Conservation (phyloP, 2,888 invertebrate species). For the Norana najaformis region DNA sequence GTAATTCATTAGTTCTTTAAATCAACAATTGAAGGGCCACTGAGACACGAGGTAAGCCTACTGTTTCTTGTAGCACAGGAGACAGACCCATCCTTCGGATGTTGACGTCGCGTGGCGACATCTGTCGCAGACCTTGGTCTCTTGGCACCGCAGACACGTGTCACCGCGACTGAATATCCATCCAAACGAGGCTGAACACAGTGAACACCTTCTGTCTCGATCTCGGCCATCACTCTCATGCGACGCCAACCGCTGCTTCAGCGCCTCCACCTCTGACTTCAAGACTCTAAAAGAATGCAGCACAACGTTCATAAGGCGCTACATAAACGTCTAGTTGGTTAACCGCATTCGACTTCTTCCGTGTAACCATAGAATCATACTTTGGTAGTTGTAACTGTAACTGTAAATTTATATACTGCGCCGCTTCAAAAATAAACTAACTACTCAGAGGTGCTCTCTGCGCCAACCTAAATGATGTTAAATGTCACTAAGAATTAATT, state of each 20-base stretch:
- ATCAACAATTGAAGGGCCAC: too few species aligned
- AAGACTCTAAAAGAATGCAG: background rate
- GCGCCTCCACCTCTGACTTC: background rate
- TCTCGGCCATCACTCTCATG: background rate
- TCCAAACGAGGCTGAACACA: slow-evolving; percentile 4
- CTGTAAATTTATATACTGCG: too few species aligned
- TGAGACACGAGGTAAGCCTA: background rate
- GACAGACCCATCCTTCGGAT: background rate
- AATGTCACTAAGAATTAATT: too few species aligned
- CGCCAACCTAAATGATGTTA: too few species aligned
- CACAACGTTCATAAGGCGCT: background rate
- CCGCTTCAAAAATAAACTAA: too few species aligned
- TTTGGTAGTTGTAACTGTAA: too few species aligned
- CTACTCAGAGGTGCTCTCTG: too few species aligned
- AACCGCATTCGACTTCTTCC: background rate
- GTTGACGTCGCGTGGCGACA: background rate
- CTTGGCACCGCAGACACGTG: background rate
- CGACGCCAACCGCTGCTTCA: background rate
- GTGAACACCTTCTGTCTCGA: background rate
- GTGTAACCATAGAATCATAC: background rate
- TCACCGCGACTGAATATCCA: background rate
- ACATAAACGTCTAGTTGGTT: background rate
- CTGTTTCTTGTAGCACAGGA: background rate
- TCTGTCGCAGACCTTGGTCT: background rate
- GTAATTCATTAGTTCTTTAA: too few species aligned